phyloP scores from a whole-genome alignment of 2,797 vertebrate genomes.

The Diglossa cyanea region DNA sequence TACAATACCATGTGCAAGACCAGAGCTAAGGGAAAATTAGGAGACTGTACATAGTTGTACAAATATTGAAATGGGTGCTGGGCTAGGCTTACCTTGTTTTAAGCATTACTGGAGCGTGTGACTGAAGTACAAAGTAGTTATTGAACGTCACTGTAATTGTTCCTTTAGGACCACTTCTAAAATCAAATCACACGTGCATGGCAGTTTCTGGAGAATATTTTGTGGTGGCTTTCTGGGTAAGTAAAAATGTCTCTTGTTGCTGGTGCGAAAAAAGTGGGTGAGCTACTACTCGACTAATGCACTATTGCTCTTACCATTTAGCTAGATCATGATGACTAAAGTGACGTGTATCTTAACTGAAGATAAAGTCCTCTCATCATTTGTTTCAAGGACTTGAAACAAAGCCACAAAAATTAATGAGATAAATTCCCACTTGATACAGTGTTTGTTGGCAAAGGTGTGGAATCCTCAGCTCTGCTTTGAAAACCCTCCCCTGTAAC shows the following conservation, averaged over 20 bases:
- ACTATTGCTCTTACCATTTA: conserved; percentile 1
- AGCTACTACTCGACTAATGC: not conserved
- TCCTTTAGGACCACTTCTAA: not conserved
- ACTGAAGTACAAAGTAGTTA: not conserved
- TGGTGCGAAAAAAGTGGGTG: not conserved
- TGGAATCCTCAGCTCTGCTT: conserved; percentile 13
- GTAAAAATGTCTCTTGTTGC: not conserved
- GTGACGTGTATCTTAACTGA: not conserved
- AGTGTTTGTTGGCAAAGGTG: conserved; percentile 2
- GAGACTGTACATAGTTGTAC: not conserved
- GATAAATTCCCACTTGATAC: not conserved
- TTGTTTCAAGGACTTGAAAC: conserved; percentile 8
- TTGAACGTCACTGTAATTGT: not conserved
- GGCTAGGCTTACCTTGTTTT: not conserved
- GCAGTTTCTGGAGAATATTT: not conserved
- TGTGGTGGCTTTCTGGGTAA: not conserved
- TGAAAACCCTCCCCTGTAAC: conserved; percentile 18
- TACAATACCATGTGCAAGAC: not conserved
- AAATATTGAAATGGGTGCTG: not conserved
- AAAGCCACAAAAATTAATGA: conserved; percentile 24
- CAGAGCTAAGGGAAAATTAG: not conserved
- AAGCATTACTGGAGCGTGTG: not conserved
- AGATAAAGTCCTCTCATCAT: not conserved
- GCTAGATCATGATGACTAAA: conserved; percentile 4
- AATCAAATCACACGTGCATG: accelerated